A percentile compares a stretch with the other conserved stretches of the same genome.
Evolutionary conservation across 1,140 invertebrate species (phyloP).

Genomic region (Panulirus ornatus): DNA sequence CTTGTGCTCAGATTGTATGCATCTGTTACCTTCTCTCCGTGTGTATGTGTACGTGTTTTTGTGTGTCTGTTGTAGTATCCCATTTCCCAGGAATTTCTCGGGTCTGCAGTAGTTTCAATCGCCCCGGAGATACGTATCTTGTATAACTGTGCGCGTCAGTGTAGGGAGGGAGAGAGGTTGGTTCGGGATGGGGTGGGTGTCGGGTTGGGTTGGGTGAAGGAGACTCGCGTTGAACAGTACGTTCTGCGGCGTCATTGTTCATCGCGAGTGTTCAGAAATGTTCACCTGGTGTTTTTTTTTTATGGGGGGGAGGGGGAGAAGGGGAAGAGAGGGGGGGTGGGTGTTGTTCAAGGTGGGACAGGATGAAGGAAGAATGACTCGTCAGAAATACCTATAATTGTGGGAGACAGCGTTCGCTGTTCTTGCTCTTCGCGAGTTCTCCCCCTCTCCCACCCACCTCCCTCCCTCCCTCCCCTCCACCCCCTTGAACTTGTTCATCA

Average conservation of each 20-base stretch:
- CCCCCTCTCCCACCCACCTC: too few species aligned
- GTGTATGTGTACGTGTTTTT: too few species aligned
- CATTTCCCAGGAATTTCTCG: too few species aligned
- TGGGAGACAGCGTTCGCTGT: conserved; percentile 35
- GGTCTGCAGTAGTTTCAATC: too few species aligned
- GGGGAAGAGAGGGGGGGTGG: neutral
- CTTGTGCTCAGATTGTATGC: too few species aligned
- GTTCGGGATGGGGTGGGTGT: neutral
- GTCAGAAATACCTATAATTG: conserved; percentile 52
- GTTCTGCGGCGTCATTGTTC: neutral
- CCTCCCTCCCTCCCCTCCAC: too few species aligned
- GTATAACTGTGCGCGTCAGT: too few species aligned
- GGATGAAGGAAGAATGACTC: conserved; percentile 58
- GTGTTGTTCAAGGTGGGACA: conserved; percentile 30
- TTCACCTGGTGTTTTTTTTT: conserved; percentile 27
- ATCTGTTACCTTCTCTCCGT: too few species aligned
- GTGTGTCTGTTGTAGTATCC: too few species aligned
- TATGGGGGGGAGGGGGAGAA: neutral
- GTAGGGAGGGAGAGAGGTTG: neutral
- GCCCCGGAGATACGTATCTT: too few species aligned
- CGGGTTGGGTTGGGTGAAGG: too few species aligned
- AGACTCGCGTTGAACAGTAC: too few species aligned
- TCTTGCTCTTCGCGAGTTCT: conserved; percentile 16
- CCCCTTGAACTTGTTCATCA: conserved; percentile 42
- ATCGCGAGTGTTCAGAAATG: conserved; percentile 22